phyloP scores from a whole-genome alignment of 2,797 vertebrate genomes.

The Cynodonichthys magdalenae region DNA sequence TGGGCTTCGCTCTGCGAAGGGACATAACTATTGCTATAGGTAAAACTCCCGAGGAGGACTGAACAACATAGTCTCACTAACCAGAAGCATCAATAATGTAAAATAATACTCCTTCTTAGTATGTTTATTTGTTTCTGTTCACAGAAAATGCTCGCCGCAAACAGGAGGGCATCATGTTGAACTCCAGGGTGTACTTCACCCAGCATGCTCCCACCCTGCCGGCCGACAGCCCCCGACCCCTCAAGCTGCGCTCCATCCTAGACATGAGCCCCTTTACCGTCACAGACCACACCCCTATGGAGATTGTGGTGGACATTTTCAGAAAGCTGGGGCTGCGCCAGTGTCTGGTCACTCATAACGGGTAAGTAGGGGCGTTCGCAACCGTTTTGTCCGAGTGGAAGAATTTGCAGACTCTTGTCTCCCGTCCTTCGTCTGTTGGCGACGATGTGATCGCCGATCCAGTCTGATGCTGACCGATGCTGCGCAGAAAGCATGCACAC shows the following conservation, averaged over 20 bases:
- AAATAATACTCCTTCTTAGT: no score
- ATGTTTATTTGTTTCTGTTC: not conserved
- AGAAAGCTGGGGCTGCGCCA: conserved; percentile 97
- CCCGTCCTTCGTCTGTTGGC: no score
- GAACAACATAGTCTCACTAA: not conserved
- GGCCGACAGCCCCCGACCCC: conserved; percentile 94
- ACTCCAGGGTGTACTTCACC: conserved; percentile 95
- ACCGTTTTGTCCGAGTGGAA: not conserved
- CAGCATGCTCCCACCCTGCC: conserved; percentile 96
- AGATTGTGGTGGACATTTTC: conserved; percentile 99
- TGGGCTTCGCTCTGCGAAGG: conserved; percentile 96
- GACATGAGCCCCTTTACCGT: conserved; percentile 99
- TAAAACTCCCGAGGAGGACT: conserved; percentile 17
- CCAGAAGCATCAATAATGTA: not conserved
- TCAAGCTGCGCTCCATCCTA: conserved; percentile 96
- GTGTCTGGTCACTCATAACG: conserved; percentile 99
- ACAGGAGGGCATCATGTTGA: conserved; percentile 95
- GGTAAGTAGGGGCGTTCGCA: conserved; percentile 81
- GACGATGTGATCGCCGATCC: not conserved
- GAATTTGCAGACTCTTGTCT: not conserved
- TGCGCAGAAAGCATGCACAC: conserved; percentile 31
- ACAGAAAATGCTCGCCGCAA: conserved; percentile 96
- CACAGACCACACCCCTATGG: conserved; percentile 99
- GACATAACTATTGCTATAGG: conserved; percentile 97
- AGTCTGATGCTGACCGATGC: conserved; percentile 3